Evolutionary conservation across 2,113 vertebrate genomes (phyloP).

Genomic region (Herpetotheres cachinnans): DNA sequence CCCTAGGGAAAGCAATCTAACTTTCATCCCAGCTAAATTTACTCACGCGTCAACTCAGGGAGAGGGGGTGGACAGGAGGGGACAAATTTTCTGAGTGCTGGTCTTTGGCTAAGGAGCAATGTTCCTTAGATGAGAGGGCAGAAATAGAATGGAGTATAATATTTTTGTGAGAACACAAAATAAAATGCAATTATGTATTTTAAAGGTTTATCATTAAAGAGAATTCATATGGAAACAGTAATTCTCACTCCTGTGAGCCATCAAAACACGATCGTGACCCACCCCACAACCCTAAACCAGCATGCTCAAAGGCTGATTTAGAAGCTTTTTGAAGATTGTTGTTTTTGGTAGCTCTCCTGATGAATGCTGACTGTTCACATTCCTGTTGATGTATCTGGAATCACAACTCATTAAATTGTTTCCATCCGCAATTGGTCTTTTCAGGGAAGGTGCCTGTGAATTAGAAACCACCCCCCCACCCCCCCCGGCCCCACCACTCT

Average conservation of each 20-base stretch:
- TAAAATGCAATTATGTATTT: neutral
- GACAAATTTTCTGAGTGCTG: neutral
- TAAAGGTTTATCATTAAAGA: neutral
- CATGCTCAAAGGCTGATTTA: neutral
- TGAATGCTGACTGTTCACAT: constrained; percentile 29
- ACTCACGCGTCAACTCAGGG: neutral
- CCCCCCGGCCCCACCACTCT: neutral
- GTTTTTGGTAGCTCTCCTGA: neutral
- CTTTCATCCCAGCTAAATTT: neutral
- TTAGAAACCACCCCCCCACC: neutral
- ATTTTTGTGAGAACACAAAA: neutral
- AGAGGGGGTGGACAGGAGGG: neutral
- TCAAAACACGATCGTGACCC: fast-evolving
- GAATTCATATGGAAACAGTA: neutral
- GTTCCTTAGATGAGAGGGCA: fast-evolving
- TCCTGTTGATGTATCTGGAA: constrained; percentile 12
- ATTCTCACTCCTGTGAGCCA: neutral
- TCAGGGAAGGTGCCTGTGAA: constrained; percentile 28
- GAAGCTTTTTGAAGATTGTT: neutral
- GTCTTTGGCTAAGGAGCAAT: neutral
- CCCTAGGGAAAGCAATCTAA: neutral
- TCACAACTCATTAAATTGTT: constrained; percentile 34
- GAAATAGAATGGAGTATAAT: neutral
- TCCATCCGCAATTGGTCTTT: constrained; percentile 48
- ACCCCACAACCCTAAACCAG: neutral